A percentile compares a stretch with the other conserved stretches of the same genome.
Conservation (phyloP, 2,888 invertebrate genomes). For the Exocentrus adspersus region DNA sequence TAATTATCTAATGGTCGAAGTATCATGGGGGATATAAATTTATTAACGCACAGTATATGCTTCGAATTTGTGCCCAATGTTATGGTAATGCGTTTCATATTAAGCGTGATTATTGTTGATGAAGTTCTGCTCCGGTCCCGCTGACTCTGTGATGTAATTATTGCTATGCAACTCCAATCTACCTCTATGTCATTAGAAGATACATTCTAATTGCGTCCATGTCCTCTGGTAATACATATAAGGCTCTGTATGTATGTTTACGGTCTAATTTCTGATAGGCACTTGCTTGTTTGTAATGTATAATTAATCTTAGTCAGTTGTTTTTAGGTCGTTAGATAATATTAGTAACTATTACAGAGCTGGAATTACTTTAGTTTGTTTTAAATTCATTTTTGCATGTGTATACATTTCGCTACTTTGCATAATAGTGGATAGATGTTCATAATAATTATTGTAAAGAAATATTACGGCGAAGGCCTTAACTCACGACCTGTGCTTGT, state of each 20-base stretch:
- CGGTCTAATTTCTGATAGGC: conserved; percentile 16
- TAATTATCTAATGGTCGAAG: conserved; percentile 27
- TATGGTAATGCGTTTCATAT: conserved; percentile 41
- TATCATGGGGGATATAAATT: conserved; percentile 22
- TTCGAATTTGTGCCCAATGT: conserved; percentile 31
- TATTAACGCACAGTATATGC: conserved; percentile 25
- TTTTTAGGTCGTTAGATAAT: not conserved
- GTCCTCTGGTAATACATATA: conserved; percentile 27
- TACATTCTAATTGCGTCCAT: conserved; percentile 38
- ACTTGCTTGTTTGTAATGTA: conserved; percentile 10
- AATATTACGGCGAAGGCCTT: conserved; percentile 44
- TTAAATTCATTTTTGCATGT: no score
- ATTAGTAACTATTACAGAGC: no score
- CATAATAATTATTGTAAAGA: conserved; percentile 45
- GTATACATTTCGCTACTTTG: conserved; percentile 42
- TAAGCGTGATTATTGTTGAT: conserved; percentile 43
- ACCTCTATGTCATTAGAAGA: conserved; percentile 36
- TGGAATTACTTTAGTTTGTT: no score
- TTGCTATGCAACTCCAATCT: conserved; percentile 38
- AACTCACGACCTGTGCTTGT: conserved; percentile 47
- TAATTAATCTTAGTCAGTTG: conserved; percentile 16
- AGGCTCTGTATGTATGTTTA: conserved; percentile 15
- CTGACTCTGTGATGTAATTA: conserved; percentile 41
- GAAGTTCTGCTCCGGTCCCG: conserved; percentile 32
- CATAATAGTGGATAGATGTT: conserved; percentile 41